Base-by-base conservation (phyloP, 2,797 vertebrate genomes). In the Petrocephalus schoutedeni region DNA sequence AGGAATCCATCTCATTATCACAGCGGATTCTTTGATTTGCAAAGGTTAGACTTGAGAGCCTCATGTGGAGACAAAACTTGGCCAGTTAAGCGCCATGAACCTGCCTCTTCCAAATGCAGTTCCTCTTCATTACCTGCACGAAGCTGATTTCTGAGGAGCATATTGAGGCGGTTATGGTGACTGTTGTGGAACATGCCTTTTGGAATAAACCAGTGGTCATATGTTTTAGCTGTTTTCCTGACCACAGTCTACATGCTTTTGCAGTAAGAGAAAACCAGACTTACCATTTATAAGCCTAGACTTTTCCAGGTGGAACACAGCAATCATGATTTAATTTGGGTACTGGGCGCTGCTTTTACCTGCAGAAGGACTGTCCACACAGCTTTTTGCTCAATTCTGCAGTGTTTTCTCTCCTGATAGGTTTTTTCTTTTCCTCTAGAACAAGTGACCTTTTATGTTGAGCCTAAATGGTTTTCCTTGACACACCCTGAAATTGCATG, bases 401-500 rank as follows among this genome's bases (percentile, higher is more conserved):
- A 54, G 49, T 83, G 49, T 21, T 83, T 51, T 83, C 41, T 54
- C 16, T 57, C 51, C 74, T 87, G 54, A 87, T 57, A 57, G 51
- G 32, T 87, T 77, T 54, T 83, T 83, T 28, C 28, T 28, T 61
- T 58, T 61, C 53, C 54, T 23, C 71, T 82, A 7, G 53, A 87
- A 59, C 89, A 89, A 89, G 91, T 89, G 45, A 1, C 85, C 85
- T 89, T 89, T 90, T 54, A 87, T 87, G 86, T 91, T 92, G 90
- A 85, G 90, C 92, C 92, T 92, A 91, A 90, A 87, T 85, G 67
- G 67, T 71, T 90, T 87, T 54, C 90, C 91, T 92, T 92, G 91
- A 91, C 92, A 91, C 91, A 88, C 89, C 89, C 89, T 93, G 92
- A 91, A 93, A 93, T 92, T 93, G 92, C 90, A 91, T 92, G 92